Conservation (phyloP, 2,888 invertebrate species). For the Stramonita haemastoma region DNA sequence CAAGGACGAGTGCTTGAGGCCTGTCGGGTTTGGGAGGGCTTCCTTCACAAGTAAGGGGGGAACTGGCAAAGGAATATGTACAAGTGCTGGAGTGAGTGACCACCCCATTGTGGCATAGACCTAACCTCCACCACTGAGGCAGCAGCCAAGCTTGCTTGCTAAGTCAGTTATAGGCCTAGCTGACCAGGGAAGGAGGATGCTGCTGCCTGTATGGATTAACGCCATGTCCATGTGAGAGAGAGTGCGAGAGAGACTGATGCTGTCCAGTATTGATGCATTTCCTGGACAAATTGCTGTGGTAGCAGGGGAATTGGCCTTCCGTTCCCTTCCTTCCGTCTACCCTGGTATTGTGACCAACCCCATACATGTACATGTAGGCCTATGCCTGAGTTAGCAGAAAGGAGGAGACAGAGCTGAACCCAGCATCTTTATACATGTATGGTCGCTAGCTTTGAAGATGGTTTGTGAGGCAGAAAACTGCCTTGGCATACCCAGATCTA, state of each 20-base stretch:
- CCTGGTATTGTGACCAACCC: background rate
- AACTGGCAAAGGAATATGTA: conserved; percentile 26
- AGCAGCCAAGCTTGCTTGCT: too few relatives aligned
- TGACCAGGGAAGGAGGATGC: background rate
- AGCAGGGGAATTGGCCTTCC: background rate
- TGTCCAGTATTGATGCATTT: background rate
- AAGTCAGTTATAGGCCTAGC: too few relatives aligned
- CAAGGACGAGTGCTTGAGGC: conserved; percentile 34
- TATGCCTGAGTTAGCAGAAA: background rate
- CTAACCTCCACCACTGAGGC: too few relatives aligned
- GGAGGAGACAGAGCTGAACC: background rate
- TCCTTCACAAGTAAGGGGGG: conserved; percentile 14
- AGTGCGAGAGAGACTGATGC: too few relatives aligned
- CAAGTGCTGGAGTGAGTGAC: conserved; percentile 28
- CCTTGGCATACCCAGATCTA: background rate
- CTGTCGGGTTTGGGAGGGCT: conserved; percentile 36
- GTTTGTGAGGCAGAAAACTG: background rate
- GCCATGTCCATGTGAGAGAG: too few relatives aligned
- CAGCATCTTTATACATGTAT: background rate
- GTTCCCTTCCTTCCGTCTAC: background rate
- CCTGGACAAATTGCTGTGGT: background rate
- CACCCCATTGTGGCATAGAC: background rate
- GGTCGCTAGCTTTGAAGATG: background rate
- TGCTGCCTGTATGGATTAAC: background rate
- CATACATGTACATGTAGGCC: too few relatives aligned